These are phyloP conservation scores for Notodonta dromedarius DNA, from an alignment of 2,888 invertebrate species.

Conservation along the genomic window DNA sequence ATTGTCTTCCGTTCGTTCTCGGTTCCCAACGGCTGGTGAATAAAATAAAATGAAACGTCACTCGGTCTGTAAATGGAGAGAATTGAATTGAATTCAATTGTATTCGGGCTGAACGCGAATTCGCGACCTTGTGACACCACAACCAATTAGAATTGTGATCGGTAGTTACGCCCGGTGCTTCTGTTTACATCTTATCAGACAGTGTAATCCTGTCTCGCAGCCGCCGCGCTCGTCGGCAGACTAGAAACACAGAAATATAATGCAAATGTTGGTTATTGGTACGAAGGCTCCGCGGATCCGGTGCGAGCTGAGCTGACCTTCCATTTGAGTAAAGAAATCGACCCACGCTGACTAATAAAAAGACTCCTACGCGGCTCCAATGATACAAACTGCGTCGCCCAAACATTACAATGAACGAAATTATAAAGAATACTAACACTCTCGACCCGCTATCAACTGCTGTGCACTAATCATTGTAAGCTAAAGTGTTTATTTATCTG, in stretches of 20 bases:
- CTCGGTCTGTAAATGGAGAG: constrained; percentile 49
- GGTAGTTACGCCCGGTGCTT: constrained; percentile 70
- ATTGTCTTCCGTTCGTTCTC: constrained; percentile 50
- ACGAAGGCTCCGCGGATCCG: constrained; percentile 52
- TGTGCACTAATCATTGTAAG: constrained; percentile 36
- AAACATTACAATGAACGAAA: constrained; percentile 59
- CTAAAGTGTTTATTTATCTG: constrained; percentile 34
- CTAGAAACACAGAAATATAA: constrained; percentile 54
- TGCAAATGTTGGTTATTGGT: constrained; percentile 43
- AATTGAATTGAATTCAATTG: constrained; percentile 53
- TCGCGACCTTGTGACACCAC: constrained; percentile 59
- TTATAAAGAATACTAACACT: constrained; percentile 48
- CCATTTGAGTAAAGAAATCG: constrained; percentile 65
- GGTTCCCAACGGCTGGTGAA: constrained; percentile 58
- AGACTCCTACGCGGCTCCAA: constrained; percentile 72
- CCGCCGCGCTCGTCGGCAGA: constrained; percentile 51
- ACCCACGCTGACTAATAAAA: constrained; percentile 76
- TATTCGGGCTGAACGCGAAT: constrained; percentile 52
- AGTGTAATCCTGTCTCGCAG: constrained; percentile 42
- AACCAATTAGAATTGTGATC: constrained; percentile 53
- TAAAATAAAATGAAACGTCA: constrained; percentile 66
- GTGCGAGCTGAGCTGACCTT: constrained; percentile 69
- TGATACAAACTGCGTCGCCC: constrained; percentile 55
- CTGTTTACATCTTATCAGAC: constrained; percentile 65
- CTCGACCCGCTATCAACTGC: constrained; percentile 30